These are phyloP conservation scores for Apoda limacodes DNA, from an alignment of 2,888 invertebrate genomes.

Conservation along the genomic window DNA sequence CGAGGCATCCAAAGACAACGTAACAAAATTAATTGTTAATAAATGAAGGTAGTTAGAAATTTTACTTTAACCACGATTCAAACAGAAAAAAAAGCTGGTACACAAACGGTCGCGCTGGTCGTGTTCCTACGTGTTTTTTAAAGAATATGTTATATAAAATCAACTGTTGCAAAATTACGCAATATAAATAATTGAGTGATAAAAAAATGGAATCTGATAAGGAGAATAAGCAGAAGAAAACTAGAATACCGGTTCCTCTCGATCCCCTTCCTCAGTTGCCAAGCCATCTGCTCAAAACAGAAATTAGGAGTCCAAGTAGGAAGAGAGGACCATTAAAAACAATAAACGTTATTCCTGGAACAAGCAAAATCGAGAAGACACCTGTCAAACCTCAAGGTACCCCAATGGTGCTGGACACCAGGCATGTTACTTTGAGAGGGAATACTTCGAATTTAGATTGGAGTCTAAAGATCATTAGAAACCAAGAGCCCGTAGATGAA, in stretches of 20 bases:
- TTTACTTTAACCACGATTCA: too few relatives aligned
- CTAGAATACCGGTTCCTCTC: slow-evolving; percentile 42
- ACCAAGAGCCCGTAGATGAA: slow-evolving; percentile 17
- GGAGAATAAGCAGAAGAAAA: slow-evolving; percentile 32
- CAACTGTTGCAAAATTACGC: slow-evolving; percentile 3
- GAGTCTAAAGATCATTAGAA: slow-evolving; percentile 32
- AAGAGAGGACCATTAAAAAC: slow-evolving; percentile 34
- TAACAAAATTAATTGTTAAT: too few relatives aligned
- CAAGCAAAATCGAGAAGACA: slow-evolving; percentile 16
- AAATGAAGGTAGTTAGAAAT: slow-evolving; percentile 22
- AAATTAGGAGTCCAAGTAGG: slow-evolving; percentile 10
- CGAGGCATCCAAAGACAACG: too few relatives aligned
- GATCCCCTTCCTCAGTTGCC: slow-evolving; percentile 39
- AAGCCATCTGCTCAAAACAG: slow-evolving; percentile 26
- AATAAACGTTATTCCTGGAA: slow-evolving; percentile 19
- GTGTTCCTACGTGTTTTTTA: slow-evolving; percentile 25
- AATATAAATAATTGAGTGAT: slow-evolving; percentile 1
- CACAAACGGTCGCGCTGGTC: slow-evolving; percentile 37
- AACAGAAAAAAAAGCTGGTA: slow-evolving; percentile 2
- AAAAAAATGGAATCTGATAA: slow-evolving; percentile 31
- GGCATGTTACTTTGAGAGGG: slow-evolving; percentile 31
- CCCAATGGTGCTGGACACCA: slow-evolving; percentile 32
- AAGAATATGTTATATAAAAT: slow-evolving; percentile 7
- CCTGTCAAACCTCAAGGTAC: too few relatives aligned
- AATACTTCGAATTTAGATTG: slow-evolving; percentile 31